Percentiles rank a stretch among this genome's conserved stretches.
Evolutionary conservation across 2,888 invertebrate species (phyloP).

Genomic region (Drosophila pseudotakahashii): DNA sequence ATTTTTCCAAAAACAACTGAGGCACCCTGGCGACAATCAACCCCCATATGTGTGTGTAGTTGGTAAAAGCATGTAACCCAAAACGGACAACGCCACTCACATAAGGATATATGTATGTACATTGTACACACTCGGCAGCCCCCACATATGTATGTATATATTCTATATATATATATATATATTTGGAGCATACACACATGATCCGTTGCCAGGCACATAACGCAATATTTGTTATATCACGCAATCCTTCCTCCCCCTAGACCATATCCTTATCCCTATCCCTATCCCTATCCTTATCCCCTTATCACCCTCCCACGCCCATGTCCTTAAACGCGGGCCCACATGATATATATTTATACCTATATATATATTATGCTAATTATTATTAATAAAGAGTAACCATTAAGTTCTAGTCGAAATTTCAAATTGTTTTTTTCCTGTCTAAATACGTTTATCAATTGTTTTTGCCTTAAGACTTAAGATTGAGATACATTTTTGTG

Average conservation of each 20-base stretch:
- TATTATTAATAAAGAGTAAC: conserved; percentile 51
- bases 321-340: conserved; percentile 2
- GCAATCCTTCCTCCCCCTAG: conserved; percentile 33
- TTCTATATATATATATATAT: background rate
- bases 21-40: conserved; percentile 41
- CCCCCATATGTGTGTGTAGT: conserved; percentile 43
- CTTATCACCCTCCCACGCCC: background rate
- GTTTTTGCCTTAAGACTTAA: conserved; percentile 76
- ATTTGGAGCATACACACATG: conserved; percentile 24
- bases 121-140: conserved; percentile 22
- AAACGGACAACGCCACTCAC: conserved; percentile 35
- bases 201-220: conserved; percentile 43
- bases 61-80: conserved; percentile 33
- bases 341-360: conserved; percentile 8
- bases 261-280: background rate
- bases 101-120: conserved; percentile 20
- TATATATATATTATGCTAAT: conserved; percentile 45
- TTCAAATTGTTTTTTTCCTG: conserved; percentile 69
- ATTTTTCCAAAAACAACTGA: conserved; percentile 10
- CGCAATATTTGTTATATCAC: conserved; percentile 34
- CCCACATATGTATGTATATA: conserved; percentile 9
- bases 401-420: conserved; percentile 83
- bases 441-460: conserved; percentile 51
- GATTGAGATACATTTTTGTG: conserved; percentile 69
- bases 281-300: background rate